Percentiles rank a stretch among this genome's conserved stretches.
These are phyloP conservation scores for Pao palembangensis DNA, from an alignment of 2,113 vertebrate species.

Conservation along the genomic window DNA sequence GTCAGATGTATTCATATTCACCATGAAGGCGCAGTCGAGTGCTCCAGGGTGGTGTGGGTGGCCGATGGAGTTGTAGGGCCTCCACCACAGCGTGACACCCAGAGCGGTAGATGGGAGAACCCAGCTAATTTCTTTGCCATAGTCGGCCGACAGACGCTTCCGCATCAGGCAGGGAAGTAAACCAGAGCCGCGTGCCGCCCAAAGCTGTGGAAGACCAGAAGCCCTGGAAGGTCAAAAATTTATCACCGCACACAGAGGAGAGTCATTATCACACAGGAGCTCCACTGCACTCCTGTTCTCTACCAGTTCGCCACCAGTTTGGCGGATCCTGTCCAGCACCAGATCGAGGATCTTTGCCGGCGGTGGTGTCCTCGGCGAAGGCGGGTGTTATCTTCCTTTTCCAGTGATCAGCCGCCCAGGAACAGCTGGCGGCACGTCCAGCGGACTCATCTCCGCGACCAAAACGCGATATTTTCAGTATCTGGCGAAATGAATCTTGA, in stretches of 20 bases:
- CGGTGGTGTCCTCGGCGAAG: constrained; percentile 83
- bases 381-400: constrained; percentile 73
- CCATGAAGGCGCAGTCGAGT: constrained; percentile 47
- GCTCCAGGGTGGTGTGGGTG: constrained; percentile 43
- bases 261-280: no score
- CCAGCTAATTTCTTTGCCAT: constrained; percentile 85
- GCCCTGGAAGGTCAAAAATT: no score
- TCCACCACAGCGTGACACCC: constrained; percentile 63
- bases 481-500: no score
- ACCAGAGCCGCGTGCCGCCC: constrained; percentile 54
- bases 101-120: constrained; percentile 81
- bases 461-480: constrained; percentile 43
- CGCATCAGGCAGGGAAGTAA: constrained; percentile 88
- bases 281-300: no score
- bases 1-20: constrained; percentile 1
- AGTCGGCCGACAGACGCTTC: constrained; percentile 90
- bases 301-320: constrained; percentile 73
- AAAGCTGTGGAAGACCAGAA: no score
- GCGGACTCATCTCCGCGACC: neutral
- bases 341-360: constrained; percentile 84
- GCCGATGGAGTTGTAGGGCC: constrained; percentile 31
- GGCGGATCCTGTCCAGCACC: constrained; percentile 80
- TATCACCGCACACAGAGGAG: no score
- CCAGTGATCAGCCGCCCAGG: constrained; percentile 79
- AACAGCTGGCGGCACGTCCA: constrained; percentile 79